These are phyloP conservation scores for Grantiella picta DNA, from an alignment of 2,113 vertebrate species.

Conservation along the genomic window DNA sequence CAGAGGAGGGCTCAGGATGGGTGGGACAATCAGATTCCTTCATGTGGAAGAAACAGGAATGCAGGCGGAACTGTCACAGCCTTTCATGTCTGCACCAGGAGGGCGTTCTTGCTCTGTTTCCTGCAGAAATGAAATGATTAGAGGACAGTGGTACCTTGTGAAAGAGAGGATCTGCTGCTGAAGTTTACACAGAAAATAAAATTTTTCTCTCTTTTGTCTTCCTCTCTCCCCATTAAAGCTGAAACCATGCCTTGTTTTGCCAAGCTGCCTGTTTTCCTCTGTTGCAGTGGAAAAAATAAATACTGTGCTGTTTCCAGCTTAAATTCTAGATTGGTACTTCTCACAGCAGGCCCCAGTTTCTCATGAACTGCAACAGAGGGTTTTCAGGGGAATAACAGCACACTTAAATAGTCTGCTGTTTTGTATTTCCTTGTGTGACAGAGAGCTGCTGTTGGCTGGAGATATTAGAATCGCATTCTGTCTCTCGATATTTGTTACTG, in stretches of 20 bases:
- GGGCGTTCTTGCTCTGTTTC: neutral
- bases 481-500: neutral
- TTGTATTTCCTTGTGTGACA: neutral
- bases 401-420: neutral
- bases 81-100: neutral
- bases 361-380: neutral
- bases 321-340: neutral
- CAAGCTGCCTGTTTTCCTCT: neutral
- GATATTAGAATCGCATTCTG: neutral
- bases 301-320: neutral
- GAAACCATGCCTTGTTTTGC: neutral
- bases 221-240: neutral
- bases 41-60: neutral
- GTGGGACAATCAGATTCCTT: neutral
- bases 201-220: neutral
- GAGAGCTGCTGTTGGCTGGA: neutral
- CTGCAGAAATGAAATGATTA: neutral
- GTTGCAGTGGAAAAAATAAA: neutral
- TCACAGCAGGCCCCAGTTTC: neutral
- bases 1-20: neutral
- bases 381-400: neutral
- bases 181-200: neutral
- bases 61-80: fast-evolving
- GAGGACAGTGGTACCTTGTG: neutral
- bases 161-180: neutral